These are phyloP conservation scores for Balearica regulorum DNA, from an alignment of 2,797 vertebrate genomes.

Conservation along the genomic window DNA sequence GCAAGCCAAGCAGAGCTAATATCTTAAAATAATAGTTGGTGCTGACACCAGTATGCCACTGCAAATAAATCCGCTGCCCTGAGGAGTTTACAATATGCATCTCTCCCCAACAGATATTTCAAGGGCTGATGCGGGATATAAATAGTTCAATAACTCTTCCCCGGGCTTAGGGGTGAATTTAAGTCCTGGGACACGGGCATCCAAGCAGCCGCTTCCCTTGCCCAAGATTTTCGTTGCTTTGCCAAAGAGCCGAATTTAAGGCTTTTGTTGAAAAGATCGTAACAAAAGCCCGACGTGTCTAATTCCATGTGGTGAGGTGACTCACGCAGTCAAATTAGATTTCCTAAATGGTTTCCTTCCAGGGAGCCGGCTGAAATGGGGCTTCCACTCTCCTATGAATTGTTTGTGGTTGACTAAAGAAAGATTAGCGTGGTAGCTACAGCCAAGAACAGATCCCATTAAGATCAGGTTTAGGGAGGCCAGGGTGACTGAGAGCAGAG, in stretches of 20 bases:
- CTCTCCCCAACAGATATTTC: not conserved
- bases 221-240: not conserved
- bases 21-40: not conserved
- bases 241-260: not conserved
- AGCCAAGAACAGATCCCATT: slow-evolving; percentile 56
- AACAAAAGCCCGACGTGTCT: not conserved
- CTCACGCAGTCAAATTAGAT: slow-evolving; percentile 25
- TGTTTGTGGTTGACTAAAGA: slow-evolving; percentile 43
- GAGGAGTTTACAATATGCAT: not conserved
- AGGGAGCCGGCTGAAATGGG: slow-evolving; percentile 39
- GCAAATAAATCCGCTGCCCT: not conserved
- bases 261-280: not conserved
- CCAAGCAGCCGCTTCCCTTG: not conserved
- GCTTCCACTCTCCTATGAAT: slow-evolving; percentile 36
- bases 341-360: slow-evolving; percentile 43
- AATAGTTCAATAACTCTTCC: not conserved
- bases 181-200: not conserved
- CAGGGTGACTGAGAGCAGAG: not conserved
- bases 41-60: rapidly evolving
- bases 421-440: not conserved
- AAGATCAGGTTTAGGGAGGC: slow-evolving; percentile 29
- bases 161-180: not conserved
- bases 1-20: not conserved
- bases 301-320: not conserved
- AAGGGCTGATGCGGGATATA: not conserved